Conservation (phyloP, 2,888 invertebrate genomes). For the Parthenolecanium corni region DNA sequence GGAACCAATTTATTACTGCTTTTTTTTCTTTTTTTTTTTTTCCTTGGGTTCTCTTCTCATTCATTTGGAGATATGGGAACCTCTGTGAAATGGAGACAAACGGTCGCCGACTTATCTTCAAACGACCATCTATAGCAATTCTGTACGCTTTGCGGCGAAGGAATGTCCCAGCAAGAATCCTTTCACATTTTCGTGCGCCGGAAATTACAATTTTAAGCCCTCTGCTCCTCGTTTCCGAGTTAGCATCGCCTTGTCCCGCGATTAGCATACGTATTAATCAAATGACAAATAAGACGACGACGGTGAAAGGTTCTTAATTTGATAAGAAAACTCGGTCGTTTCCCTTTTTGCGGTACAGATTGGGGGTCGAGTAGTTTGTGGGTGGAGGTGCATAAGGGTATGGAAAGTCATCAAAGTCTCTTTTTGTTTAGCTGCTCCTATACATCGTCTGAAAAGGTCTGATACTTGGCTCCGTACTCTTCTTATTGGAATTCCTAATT, state of each 20-base stretch:
- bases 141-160: background rate
- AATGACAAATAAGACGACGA: conserved; percentile 25
- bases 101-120: background rate
- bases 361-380: too few relatives aligned
- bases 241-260: background rate
- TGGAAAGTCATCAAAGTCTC: too few relatives aligned
- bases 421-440: too few relatives aligned
- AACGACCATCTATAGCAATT: background rate
- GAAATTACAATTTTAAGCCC: conserved; percentile 11
- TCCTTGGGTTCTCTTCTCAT: too few relatives aligned
- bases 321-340: conserved; percentile 10
- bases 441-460: too few relatives aligned
- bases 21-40: background rate
- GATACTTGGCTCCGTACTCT: too few relatives aligned
- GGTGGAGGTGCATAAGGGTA: too few relatives aligned
- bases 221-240: too few relatives aligned
- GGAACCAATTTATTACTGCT: background rate
- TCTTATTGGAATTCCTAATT: too few relatives aligned
- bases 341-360: too few relatives aligned
- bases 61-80: too few relatives aligned
- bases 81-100: background rate
- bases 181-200: background rate
- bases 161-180: background rate
- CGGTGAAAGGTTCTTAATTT: conserved; percentile 17
- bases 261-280: conserved; percentile 27